Percentiles rank a stretch among this genome's conserved stretches.
Evolutionary conservation across 92 coral and sea anemone species (phyloP).

Genomic region (Meandrina meandrites): DNA sequence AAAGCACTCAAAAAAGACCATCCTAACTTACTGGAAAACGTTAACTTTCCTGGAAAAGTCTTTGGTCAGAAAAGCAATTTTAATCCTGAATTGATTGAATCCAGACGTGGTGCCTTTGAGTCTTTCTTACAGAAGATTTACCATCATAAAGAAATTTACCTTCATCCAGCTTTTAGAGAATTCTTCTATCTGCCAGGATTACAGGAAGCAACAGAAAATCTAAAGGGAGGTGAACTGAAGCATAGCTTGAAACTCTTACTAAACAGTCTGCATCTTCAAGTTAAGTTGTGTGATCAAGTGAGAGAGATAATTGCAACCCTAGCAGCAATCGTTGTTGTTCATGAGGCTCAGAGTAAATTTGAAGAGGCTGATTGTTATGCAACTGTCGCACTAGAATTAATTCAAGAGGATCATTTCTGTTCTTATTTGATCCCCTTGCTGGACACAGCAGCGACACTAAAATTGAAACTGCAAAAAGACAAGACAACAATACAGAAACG

Average conservation of each 20-base stretch:
- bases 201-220: slow-evolving; percentile 75
- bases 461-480: slow-evolving; percentile 73
- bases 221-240: slow-evolving; percentile 86
- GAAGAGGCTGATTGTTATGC: slow-evolving; percentile 90
- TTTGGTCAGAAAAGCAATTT: slow-evolving; percentile 75
- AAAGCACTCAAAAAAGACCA: slow-evolving; percentile 84
- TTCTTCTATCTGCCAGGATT: slow-evolving; percentile 87
- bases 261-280: slow-evolving; percentile 94
- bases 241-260: slow-evolving; percentile 74
- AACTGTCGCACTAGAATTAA: slow-evolving; percentile 76
- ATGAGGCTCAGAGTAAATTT: slow-evolving; percentile 71
- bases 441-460: slow-evolving; percentile 67
- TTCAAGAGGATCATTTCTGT: slow-evolving; percentile 60
- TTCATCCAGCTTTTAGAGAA: slow-evolving; percentile 74
- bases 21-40: slow-evolving; percentile 67
- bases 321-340: slow-evolving; percentile 81
- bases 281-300: slow-evolving; percentile 82
- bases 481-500: slow-evolving; percentile 62
- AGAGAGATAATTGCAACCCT: slow-evolving; percentile 86
- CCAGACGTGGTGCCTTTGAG: slow-evolving; percentile 75
- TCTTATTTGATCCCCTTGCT: slow-evolving; percentile 81
- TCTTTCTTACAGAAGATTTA: slow-evolving; percentile 64
- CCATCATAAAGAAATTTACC: slow-evolving; percentile 59
- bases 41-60: slow-evolving; percentile 87
- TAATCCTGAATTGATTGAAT: slow-evolving; percentile 61